Evolutionary conservation across 2,113 vertebrate species (phyloP), one percentile per base, ranked within the genome.

Genomic region (Lichenostomus cassidix): DNA sequence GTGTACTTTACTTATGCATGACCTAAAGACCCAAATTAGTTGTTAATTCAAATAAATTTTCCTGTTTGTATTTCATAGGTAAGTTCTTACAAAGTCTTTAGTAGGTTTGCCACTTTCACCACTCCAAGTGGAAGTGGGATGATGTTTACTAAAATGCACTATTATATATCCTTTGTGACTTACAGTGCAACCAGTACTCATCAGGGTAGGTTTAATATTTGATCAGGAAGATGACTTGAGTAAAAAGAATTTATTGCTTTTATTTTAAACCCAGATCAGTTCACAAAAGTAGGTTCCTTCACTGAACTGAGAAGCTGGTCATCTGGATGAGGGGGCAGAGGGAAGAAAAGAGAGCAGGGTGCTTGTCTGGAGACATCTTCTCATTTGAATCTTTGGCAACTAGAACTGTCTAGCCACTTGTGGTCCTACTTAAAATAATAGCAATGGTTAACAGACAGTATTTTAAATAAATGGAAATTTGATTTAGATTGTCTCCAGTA

Each of bases 131-230:
- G 37, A 81, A 73, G 12, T 42, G 20, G 19, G 33, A 33, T 53
- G 37, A 22, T 8, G 5, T 78, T 65, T 65, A 22, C 28, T 74
- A 25, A 69, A 74, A 56, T 18, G 12, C 8, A 18, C 23, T 21
- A 2, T 35, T 44, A 7, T 4, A 19, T 1, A 3, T 17, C 18
- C 35, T 28, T 1, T 25, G 7, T 49, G 49, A 22, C 33, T 20
- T 77, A 49, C 7, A n/a, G 1, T 9, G 27, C 12, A 53, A 27
- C 27, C 31, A 19, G 22, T 35, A 25, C 5, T 12, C 2, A 2
- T 41, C 19, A 9, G 3, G 5, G 17, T 37, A 22, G 44, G 7
- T 69, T 31, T 77, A 27, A 23, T 56, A 20, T 17, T 49, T 28
- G 39, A 60, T 42, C 2, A 11, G 41, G 21, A 64, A 52, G 41